Evolutionary conservation across 2,888 invertebrate genomes (phyloP).

Genomic region (Drosophila prolongata): DNA sequence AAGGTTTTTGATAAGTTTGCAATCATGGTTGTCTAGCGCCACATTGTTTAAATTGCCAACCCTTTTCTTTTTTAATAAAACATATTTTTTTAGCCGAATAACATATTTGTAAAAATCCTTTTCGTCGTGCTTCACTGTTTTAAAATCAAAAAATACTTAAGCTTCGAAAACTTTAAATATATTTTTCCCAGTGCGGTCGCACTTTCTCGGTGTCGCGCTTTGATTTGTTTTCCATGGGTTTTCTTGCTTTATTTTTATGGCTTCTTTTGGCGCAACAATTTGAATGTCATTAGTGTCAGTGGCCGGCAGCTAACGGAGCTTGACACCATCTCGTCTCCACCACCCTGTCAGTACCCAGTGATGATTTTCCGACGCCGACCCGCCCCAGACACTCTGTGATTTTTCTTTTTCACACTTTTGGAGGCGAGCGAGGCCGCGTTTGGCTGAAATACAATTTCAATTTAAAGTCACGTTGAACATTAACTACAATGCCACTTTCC

Average conservation of each 20-base stretch:
- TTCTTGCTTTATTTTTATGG: slow-evolving; percentile 54
- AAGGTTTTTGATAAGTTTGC: no score
- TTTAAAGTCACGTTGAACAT: slow-evolving; percentile 64
- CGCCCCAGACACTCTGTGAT: slow-evolving; percentile 25
- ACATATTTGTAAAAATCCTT: no score
- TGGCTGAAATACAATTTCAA: slow-evolving; percentile 50
- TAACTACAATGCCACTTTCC: slow-evolving; percentile 63
- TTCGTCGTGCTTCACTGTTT: not conserved
- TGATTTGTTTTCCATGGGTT: slow-evolving; percentile 43
- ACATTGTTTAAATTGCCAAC: no score
- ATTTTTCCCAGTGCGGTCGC: slow-evolving; percentile 11
- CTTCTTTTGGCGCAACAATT: slow-evolving; percentile 77
- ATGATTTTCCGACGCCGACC: slow-evolving; percentile 25
- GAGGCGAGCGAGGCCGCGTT: slow-evolving; percentile 1
- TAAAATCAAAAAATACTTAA: not conserved
- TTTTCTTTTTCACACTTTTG: slow-evolving; percentile 49
- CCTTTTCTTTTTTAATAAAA: no score
- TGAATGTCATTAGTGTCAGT: slow-evolving; percentile 77
- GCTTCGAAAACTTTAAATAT: no score
- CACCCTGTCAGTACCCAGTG: slow-evolving; percentile 8
- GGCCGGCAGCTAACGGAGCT: slow-evolving; percentile 67
- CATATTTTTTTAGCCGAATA: no score
- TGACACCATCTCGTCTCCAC: slow-evolving; percentile 40
- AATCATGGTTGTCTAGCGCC: no score
- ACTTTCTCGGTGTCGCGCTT: slow-evolving; percentile 52